These are phyloP conservation scores for Capitulum mitella DNA, from an alignment of 2,888 invertebrate species.

Conservation along the genomic window DNA sequence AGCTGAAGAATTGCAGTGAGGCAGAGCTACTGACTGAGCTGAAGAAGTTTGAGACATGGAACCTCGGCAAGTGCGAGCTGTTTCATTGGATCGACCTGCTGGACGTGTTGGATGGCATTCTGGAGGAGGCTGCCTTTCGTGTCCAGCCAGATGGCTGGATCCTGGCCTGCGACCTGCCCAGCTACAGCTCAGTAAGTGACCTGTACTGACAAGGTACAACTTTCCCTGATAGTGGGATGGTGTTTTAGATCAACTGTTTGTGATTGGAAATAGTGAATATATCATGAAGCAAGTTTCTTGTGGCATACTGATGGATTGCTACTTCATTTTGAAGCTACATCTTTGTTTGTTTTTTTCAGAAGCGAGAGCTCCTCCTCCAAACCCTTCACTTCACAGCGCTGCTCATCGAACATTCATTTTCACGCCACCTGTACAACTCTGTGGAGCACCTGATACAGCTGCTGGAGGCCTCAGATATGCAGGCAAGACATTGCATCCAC, in stretches of 20 bases:
- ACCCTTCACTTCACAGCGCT: conserved; percentile 73
- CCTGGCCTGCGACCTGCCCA: conserved; percentile 62
- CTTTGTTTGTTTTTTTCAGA: conserved; percentile 27
- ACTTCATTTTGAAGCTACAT: too few species aligned
- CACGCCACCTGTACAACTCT: conserved; percentile 75
- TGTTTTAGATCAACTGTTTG: too few species aligned
- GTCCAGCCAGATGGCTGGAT: conserved; percentile 59
- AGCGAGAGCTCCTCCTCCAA: conserved; percentile 60
- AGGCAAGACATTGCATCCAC: conserved; percentile 50
- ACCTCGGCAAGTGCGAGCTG: conserved; percentile 77
- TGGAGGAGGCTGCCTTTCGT: conserved; percentile 63
- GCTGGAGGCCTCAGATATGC: conserved; percentile 70
- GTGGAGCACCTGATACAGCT: conserved; percentile 73
- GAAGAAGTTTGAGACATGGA: conserved; percentile 68
- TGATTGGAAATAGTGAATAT: too few species aligned
- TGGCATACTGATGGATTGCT: too few species aligned
- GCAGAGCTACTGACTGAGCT: conserved; percentile 59
- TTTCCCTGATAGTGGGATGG: too few species aligned
- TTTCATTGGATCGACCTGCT: conserved; percentile 79
- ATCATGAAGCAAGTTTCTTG: too few species aligned
- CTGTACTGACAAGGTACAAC: too few species aligned
- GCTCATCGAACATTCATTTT: conserved; percentile 78
- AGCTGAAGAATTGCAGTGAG: conserved; percentile 51
- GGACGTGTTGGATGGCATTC: conserved; percentile 64
- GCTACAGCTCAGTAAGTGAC: conserved; percentile 52